Conservation (phyloP, 2,113 vertebrate species). For the Megaceryle torquata region DNA sequence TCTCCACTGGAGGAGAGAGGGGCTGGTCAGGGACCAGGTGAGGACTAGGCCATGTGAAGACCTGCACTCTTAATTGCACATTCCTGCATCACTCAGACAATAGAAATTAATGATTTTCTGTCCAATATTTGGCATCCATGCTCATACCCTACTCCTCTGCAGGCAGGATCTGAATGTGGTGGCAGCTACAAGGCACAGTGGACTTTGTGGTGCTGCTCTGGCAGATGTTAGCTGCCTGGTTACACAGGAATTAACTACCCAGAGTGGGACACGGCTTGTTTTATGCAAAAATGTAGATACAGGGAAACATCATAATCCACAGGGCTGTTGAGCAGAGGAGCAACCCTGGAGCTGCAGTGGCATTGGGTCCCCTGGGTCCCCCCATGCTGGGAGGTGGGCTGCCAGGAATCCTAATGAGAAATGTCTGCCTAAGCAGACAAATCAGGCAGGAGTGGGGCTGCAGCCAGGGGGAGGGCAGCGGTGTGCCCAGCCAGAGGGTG, state of each 20-base stretch:
- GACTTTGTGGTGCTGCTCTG: neutral
- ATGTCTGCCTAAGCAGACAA: rapidly evolving
- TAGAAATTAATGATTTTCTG: neutral
- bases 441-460: neutral
- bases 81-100: neutral
- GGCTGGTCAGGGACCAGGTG: neutral
- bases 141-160: neutral
- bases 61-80: too few species aligned
- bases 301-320: rapidly evolving
- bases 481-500: neutral
- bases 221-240: neutral
- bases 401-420: neutral
- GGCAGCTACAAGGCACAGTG: neutral
- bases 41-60: neutral
- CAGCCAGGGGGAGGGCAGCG: rapidly evolving
- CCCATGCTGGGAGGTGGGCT: neutral
- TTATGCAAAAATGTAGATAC: neutral
- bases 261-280: neutral
- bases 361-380: neutral
- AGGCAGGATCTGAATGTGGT: neutral
- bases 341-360: neutral
- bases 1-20: rapidly evolving
- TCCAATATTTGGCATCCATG: neutral
- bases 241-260: neutral
- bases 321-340: rapidly evolving